These are phyloP conservation scores for Regulus satrapa DNA, from an alignment of 2,113 vertebrate species.

Conservation along the genomic window DNA sequence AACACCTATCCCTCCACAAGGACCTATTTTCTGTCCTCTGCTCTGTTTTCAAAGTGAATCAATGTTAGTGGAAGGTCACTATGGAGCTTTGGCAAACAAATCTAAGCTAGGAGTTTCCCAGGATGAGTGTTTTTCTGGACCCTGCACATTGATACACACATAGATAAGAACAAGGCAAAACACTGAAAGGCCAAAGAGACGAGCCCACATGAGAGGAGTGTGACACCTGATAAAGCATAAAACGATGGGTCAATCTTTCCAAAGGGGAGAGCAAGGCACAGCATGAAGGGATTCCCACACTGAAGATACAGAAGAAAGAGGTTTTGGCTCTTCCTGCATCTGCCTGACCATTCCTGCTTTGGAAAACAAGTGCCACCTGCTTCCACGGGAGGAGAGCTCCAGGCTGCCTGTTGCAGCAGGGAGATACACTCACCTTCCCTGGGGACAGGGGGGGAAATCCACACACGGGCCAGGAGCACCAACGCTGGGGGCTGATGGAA, in stretches of 20 bases:
- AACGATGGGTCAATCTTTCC: background rate
- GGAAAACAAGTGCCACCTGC: background rate
- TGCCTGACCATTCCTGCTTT: background rate
- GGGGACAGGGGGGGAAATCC: background rate
- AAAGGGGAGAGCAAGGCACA: background rate
- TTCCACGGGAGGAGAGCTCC: background rate
- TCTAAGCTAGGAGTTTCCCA: background rate
- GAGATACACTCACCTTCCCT: background rate
- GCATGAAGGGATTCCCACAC: background rate
- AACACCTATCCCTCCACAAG: background rate
- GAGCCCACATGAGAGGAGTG: background rate
- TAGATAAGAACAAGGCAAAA: background rate
- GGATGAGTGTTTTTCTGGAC: background rate
- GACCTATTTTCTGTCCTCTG: background rate
- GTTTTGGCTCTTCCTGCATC: background rate
- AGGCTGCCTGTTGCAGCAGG: background rate
- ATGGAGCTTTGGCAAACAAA: background rate
- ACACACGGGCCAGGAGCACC: rapidly evolving
- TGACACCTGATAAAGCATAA: background rate
- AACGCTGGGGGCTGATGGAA: background rate
- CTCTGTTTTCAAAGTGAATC: background rate
- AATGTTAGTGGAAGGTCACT: background rate
- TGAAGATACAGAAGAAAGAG: background rate
- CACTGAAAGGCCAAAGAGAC: background rate
- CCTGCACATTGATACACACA: background rate